phyloP scores from a whole-genome alignment of 2,113 vertebrate species.

The Piliocolobus tephrosceles region DNA sequence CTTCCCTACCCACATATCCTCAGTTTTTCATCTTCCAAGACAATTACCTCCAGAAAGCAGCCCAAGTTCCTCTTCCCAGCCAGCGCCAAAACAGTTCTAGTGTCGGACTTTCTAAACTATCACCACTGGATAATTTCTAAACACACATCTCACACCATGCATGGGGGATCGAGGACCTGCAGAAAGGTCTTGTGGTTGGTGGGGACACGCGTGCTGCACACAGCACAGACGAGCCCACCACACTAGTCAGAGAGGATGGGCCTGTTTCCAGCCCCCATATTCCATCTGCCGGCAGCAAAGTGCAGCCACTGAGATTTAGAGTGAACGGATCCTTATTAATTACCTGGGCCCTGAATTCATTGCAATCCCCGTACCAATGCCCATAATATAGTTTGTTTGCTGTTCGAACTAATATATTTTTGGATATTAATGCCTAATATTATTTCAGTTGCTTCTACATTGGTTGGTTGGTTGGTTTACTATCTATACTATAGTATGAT shows the following conservation, averaged over 20 bases:
- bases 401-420: not conserved
- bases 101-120: not conserved
- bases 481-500: not conserved
- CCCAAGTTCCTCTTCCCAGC: not conserved
- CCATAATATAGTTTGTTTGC: not conserved
- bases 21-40: not conserved
- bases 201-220: rapidly evolving
- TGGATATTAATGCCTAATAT: not conserved
- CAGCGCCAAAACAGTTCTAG: not conserved
- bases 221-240: not conserved
- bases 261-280: not conserved
- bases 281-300: not conserved
- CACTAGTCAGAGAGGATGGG: not conserved
- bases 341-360: not conserved
- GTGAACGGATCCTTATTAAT: not conserved
- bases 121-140: not conserved
- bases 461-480: too few species aligned
- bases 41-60: not conserved
- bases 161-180: not conserved
- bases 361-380: not conserved
- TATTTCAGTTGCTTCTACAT: not conserved
- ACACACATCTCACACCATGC: rapidly evolving
- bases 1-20: not conserved
- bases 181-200: not conserved
- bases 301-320: not conserved